These are phyloP conservation scores for Luffia ferchaultella DNA, from an alignment of 2,888 invertebrate species.

Conservation along the genomic window DNA sequence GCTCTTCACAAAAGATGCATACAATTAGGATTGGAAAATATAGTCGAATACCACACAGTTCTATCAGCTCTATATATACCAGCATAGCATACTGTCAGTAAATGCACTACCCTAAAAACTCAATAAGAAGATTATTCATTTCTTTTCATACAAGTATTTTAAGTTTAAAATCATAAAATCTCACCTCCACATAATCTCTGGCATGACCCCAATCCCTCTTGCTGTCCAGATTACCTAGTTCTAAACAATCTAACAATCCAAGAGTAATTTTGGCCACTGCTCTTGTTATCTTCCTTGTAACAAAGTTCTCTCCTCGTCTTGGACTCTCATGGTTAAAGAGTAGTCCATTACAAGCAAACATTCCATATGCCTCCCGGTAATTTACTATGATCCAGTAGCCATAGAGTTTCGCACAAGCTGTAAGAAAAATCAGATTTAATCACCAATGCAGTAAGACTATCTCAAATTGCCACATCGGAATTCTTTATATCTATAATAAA, in stretches of 20 bases:
- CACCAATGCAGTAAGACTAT: no score
- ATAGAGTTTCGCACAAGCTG: constrained; percentile 95
- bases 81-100: no score
- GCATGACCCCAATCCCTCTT: constrained; percentile 99
- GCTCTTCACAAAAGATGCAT: no score
- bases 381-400: constrained; percentile 97
- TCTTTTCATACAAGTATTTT: no score
- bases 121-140: no score
- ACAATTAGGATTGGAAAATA: no score
- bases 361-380: constrained; percentile 93
- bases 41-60: no score
- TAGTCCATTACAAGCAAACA: constrained; percentile 96
- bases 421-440: not conserved
- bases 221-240: constrained; percentile 94
- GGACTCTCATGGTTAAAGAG: constrained; percentile 98
- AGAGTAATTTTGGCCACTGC: constrained; percentile 96
- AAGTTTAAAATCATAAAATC: no score
- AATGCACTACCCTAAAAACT: no score
- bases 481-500: no score
- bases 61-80: no score
- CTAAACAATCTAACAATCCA: constrained; percentile 83
- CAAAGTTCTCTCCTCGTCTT: constrained; percentile 96
- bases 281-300: constrained; percentile 96
- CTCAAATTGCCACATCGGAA: no score
- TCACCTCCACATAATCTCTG: constrained; percentile 92